Conservation (phyloP, 2,113 vertebrate genomes). For the Xenotilapia longispinis region DNA sequence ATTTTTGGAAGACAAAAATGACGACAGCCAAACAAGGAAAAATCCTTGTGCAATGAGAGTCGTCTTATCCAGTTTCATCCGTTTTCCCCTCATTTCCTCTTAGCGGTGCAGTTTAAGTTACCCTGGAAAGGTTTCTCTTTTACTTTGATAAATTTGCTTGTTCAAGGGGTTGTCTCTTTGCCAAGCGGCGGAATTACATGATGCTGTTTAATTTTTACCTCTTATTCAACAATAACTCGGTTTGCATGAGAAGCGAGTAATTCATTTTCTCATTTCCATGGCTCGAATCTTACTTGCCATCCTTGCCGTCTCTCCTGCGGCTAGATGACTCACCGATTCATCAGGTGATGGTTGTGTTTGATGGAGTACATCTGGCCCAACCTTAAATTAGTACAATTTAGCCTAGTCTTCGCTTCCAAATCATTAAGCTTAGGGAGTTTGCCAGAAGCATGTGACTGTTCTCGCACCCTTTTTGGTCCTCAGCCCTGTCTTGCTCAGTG, state of each 20-base stretch:
- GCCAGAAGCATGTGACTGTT: constrained; percentile 61
- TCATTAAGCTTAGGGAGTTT: constrained; percentile 46
- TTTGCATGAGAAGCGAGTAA: constrained; percentile 4
- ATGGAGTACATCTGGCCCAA: constrained; percentile 36
- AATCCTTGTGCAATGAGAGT: constrained; percentile 3
- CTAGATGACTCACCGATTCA: constrained; percentile 41
- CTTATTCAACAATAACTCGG: constrained; percentile 6
- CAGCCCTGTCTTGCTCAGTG: constrained; percentile 59
- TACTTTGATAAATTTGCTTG: not conserved
- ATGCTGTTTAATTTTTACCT: constrained; percentile 10
- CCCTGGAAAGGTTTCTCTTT: not conserved
- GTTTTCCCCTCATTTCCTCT: not conserved
- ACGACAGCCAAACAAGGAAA: constrained; percentile 30
- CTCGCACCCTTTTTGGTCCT: constrained; percentile 46
- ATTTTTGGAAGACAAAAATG: constrained; percentile 55
- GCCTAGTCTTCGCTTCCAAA: constrained; percentile 33
- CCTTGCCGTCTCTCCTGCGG: constrained; percentile 13
- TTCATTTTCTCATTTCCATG: constrained; percentile 5
- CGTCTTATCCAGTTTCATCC: constrained; percentile 5
- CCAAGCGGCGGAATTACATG: constrained; percentile 1
- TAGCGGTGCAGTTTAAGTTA: not conserved
- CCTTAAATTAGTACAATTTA: constrained; percentile 51
- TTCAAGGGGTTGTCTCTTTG: not conserved
- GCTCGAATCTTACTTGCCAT: constrained; percentile 15
- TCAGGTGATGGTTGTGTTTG: constrained; percentile 49